These are phyloP conservation scores for Regulus satrapa DNA, from an alignment of 2,113 vertebrate genomes.

Conservation along the genomic window DNA sequence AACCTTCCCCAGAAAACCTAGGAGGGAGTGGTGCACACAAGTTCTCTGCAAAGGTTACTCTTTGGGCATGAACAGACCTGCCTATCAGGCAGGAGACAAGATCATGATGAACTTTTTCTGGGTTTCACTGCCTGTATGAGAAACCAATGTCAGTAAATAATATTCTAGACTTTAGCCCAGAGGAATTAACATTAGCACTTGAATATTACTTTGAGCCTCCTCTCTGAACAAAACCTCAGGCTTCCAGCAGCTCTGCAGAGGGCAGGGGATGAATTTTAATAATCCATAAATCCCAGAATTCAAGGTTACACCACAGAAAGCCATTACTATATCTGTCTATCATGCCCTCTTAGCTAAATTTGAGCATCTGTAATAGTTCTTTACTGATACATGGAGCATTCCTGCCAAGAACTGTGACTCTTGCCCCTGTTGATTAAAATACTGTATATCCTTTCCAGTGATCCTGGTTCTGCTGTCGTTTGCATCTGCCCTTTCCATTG, in stretches of 20 bases:
- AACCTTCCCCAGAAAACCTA: not conserved
- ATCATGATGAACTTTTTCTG: not conserved
- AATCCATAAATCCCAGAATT: not conserved
- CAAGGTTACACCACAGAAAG: not conserved
- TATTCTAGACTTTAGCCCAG: not conserved
- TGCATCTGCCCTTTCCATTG: not conserved
- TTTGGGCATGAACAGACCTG: not conserved
- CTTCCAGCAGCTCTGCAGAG: not conserved
- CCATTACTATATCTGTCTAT: not conserved
- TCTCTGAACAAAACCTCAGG: not conserved
- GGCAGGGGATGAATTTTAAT: not conserved
- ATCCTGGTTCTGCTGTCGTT: not conserved
- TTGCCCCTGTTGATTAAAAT: not conserved
- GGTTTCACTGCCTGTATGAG: not conserved
- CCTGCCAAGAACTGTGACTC: not conserved
- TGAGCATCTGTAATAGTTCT: not conserved
- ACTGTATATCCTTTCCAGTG: not conserved
- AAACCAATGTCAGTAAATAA: not conserved
- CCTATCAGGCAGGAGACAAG: not conserved
- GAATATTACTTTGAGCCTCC: not conserved
- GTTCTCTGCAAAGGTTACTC: not conserved
- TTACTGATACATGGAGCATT: accelerated
- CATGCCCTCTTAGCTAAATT: not conserved
- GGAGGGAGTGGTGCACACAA: not conserved
- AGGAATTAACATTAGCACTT: not conserved